Conservation (phyloP, 2,113 vertebrate genomes). For the Misgurnus mizolepis region DNA sequence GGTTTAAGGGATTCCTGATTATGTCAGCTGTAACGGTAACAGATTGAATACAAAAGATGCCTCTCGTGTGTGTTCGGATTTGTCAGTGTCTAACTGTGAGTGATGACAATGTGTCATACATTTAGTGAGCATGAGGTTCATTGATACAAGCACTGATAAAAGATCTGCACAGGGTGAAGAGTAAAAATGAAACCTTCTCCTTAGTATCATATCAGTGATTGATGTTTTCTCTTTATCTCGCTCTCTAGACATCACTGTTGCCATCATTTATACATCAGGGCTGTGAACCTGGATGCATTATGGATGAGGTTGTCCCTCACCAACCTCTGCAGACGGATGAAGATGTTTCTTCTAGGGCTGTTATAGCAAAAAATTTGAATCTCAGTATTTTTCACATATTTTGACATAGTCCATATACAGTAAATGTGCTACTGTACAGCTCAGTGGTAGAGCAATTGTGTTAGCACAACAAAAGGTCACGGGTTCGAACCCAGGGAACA, state of each 20-base stretch:
- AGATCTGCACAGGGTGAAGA: background rate
- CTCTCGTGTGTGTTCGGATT: background rate
- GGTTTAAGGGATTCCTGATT: background rate
- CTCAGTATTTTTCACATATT: no score
- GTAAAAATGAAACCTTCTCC: background rate
- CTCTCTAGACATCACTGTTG: background rate
- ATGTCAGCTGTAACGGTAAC: background rate
- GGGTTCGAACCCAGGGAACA: no score
- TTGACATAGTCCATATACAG: no score
- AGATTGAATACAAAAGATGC: background rate
- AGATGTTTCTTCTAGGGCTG: background rate
- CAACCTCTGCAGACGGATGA: background rate
- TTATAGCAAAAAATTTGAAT: no score
- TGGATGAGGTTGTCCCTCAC: background rate
- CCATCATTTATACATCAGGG: background rate
- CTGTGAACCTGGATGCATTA: background rate
- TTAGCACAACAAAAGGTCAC: no score
- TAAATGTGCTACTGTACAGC: no score
- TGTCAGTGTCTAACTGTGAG: background rate
- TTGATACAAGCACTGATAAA: background rate
- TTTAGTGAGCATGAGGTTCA: background rate
- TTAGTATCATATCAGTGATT: background rate
- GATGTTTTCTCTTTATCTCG: slow-evolving; percentile 19
- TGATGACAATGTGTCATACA: background rate
- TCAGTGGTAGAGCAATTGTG: no score